These are phyloP conservation scores for Miltochrista miniata DNA, from an alignment of 2,888 invertebrate genomes.

Conservation along the genomic window DNA sequence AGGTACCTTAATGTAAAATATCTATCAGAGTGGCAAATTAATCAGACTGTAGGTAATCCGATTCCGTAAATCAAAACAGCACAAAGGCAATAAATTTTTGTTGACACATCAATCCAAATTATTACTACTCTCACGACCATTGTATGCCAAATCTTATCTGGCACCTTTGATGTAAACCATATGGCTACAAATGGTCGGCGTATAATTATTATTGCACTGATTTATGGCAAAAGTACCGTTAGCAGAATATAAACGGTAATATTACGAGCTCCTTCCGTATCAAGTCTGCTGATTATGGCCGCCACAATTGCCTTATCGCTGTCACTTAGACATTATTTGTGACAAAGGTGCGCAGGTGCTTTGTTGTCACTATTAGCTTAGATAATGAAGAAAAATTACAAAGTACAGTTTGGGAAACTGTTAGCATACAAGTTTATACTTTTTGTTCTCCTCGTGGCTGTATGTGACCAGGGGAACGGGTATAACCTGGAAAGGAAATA, in stretches of 20 bases:
- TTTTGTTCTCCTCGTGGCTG: no score
- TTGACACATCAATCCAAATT: constrained; percentile 27
- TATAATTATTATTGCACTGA: constrained; percentile 79
- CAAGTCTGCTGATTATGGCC: constrained; percentile 30
- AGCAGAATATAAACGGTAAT: constrained; percentile 71
- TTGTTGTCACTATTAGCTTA: not conserved
- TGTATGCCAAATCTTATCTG: constrained; percentile 47
- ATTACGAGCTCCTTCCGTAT: constrained; percentile 49
- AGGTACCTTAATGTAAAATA: no score
- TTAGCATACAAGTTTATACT: not conserved
- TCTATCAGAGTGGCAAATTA: no score
- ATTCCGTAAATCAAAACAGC: not conserved
- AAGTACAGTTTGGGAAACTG: no score
- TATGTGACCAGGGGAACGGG: no score
- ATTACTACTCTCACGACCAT: constrained; percentile 24
- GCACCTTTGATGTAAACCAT: constrained; percentile 59
- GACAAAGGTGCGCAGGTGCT: constrained; percentile 6
- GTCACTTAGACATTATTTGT: constrained; percentile 22
- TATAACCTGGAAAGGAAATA: no score
- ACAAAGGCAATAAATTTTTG: constrained; percentile 8
- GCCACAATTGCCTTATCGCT: constrained; percentile 32
- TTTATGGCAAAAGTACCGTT: constrained; percentile 71
- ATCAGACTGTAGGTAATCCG: no score
- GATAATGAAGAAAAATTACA: no score
- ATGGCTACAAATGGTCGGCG: constrained; percentile 67